Evolutionary conservation across 1,140 invertebrate genomes (phyloP), one percentile per base, ranked within the genome.

Genomic region (Metaphire vulgaris): DNA sequence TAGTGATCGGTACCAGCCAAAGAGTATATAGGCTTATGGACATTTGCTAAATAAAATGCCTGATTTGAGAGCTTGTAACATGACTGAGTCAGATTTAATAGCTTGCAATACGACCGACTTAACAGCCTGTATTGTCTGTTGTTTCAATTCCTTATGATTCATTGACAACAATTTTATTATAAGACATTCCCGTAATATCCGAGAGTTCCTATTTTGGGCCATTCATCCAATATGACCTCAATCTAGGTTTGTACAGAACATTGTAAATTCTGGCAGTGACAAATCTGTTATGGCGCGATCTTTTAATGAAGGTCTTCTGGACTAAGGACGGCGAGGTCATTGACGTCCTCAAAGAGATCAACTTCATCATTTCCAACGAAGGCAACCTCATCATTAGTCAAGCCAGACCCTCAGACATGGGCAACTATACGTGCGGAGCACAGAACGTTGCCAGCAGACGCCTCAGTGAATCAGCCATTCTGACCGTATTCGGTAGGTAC

Each of bases 401-500:
- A 83, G 94, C 94, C 34, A 88, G 92, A 33, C 88, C 94, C 21
- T 89, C 90, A 81, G 93, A 97, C 85, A 92, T 91, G 83, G 96
- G 93, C 72, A 98, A 99, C 89, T 99, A 98, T 87, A 96, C 93
- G 73, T 99, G 97, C 86, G 94, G 95, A 64, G 96, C 96, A 1
- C 92, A 95, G 85, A 98, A 98, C 85, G 90, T 96, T 31, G 96
- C 95, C 0, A 93, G 92, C 16, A 92, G 92, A 82, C 89, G 95
- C 77, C 88, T 91, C 74, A 95, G 92, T 71, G 92, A 95, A 77
- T 90, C 93, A 0, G 95, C 94, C 0, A 89, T 91, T 69, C 89
- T 99, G 73, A 93, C 92, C 69, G 95, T 99, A 80, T 97, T 92
- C 87, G 95, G 96, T 98, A 88, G 92, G 92, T 89, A n/a, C n/a